Percentiles rank a stretch among this genome's conserved stretches.
Evolutionary conservation across 2,113 vertebrate genomes (phyloP).

Genomic region (Glareola pratincola): DNA sequence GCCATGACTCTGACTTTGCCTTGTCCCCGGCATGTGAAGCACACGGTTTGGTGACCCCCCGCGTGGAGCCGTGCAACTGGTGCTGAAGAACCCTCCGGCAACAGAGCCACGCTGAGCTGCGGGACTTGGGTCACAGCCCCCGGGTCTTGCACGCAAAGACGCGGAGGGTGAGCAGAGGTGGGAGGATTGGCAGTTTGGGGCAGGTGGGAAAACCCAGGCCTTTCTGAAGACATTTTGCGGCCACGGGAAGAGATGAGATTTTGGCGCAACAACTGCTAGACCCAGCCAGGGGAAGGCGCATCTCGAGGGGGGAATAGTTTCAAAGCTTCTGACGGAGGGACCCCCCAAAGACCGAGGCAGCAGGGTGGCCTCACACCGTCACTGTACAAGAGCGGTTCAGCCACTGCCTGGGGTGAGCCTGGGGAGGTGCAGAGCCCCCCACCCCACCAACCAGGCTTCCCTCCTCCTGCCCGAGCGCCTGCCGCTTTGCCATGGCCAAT

Average conservation of each 20-base stretch:
- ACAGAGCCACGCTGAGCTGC: neutral
- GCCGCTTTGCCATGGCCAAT: constrained; percentile 64
- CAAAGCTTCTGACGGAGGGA: neutral
- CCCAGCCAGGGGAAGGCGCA: neutral
- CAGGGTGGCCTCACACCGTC: neutral
- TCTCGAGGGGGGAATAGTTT: neutral
- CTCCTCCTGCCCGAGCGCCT: constrained; percentile 42
- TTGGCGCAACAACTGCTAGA: neutral
- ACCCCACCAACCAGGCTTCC: neutral
- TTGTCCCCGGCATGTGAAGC: neutral
- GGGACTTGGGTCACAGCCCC: neutral
- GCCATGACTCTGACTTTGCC: neutral
- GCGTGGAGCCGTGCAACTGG: neutral
- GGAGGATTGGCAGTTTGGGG: neutral
- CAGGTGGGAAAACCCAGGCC: neutral
- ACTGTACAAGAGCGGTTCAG: neutral
- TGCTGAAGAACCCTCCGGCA: neutral
- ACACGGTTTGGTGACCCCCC: neutral
- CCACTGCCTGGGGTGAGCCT: neutral
- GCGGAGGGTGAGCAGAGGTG: neutral
- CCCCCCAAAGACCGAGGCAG: neutral
- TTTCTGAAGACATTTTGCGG: neutral
- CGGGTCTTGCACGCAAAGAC: rapidly evolving
- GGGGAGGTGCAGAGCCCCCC: neutral
- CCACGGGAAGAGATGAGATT: neutral